Conservation (phyloP, 2,888 invertebrate genomes). For the Acleris literana region DNA sequence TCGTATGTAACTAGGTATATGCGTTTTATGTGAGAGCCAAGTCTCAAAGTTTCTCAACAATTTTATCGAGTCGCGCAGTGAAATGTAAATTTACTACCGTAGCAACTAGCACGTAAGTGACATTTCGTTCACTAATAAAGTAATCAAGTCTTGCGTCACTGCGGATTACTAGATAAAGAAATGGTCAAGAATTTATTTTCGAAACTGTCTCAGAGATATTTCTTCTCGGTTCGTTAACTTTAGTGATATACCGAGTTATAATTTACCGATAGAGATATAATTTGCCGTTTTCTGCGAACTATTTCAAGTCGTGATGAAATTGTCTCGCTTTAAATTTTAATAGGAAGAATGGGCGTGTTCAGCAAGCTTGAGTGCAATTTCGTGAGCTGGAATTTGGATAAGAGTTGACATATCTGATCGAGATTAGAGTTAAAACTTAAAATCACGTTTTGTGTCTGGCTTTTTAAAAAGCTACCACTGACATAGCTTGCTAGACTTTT, state of each 20-base stretch:
- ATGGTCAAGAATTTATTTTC: conserved; percentile 38
- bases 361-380: conserved; percentile 49
- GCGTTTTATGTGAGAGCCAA: not conserved
- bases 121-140: conserved; percentile 35
- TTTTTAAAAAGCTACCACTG: not conserved
- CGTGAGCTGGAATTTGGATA: conserved; percentile 65
- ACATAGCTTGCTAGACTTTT: not conserved
- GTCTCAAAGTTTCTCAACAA: conserved; percentile 12
- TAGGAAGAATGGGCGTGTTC: conserved; percentile 56
- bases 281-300: conserved; percentile 45
- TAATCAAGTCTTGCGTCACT: conserved; percentile 33
- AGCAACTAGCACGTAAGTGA: conserved; percentile 33
- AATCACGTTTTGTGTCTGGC: conserved; percentile 1
- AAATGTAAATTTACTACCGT: conserved; percentile 32
- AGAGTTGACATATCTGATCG: conserved; percentile 54
- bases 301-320: conserved; percentile 53
- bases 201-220: conserved; percentile 42
- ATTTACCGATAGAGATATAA: conserved; percentile 42
- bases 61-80: conserved; percentile 30
- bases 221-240: conserved; percentile 52
- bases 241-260: conserved; percentile 45
- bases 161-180: conserved; percentile 37
- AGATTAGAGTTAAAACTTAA: conserved; percentile 14
- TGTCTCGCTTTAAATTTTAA: conserved; percentile 58
- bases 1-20: not conserved